phyloP scores from a whole-genome alignment of 2,113 vertebrate species.

The Ochotona princeps region DNA sequence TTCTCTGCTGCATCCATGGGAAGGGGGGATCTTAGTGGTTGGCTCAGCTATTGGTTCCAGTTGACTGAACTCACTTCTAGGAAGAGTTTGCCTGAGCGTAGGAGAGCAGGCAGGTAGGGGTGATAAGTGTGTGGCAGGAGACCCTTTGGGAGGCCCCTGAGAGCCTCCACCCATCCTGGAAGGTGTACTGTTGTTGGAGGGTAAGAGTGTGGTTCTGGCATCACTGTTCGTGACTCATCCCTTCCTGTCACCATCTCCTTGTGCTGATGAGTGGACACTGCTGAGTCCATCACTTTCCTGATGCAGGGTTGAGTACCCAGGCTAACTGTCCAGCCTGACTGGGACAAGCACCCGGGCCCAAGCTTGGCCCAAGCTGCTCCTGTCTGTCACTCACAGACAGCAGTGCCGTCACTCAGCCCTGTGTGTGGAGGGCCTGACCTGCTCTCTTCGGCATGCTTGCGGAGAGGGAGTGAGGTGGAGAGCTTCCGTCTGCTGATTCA shows the following conservation, averaged over 20 bases:
- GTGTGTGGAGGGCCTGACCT: too few relatives aligned
- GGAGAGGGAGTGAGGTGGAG: too few relatives aligned
- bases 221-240: fast-evolving
- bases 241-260: fast-evolving
- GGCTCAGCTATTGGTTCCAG: neutral
- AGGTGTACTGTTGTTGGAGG: too few relatives aligned
- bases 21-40: neutral
- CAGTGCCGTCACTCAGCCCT: too few relatives aligned
- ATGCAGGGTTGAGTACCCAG: too few relatives aligned
- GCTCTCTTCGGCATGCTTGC: too few relatives aligned
- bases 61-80: slow-evolving; percentile 15
- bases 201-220: neutral
- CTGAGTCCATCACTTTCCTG: fast-evolving
- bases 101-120: neutral
- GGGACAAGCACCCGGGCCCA: too few relatives aligned
- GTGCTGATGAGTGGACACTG: neutral
- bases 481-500: too few relatives aligned
- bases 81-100: neutral
- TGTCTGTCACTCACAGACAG: too few relatives aligned
- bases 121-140: neutral
- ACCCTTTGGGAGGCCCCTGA: neutral
- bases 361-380: too few relatives aligned
- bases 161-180: too few relatives aligned
- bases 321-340: too few relatives aligned
- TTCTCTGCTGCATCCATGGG: neutral